Evolutionary conservation across 1,140 invertebrate species (phyloP).

Genomic region (Pygmarrhopalites habei): DNA sequence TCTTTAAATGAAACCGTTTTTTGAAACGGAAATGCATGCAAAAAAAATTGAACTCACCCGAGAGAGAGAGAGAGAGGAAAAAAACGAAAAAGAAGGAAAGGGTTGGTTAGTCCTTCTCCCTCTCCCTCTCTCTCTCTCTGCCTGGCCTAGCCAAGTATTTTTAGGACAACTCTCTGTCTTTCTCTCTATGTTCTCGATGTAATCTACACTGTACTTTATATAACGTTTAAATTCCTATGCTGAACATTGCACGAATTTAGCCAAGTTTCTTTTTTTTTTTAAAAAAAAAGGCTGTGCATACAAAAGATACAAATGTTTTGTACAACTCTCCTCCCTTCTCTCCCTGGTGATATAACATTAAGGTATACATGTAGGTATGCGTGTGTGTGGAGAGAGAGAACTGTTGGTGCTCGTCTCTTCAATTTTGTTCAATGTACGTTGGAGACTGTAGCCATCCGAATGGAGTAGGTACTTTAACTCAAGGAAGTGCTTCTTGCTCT

Average conservation of each 20-base stretch:
- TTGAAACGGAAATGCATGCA: constrained; percentile 25
- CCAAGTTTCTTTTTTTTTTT: too few species aligned
- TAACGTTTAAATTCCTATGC: neutral
- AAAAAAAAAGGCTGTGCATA: too few species aligned
- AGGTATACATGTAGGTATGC: too few species aligned
- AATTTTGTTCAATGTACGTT: too few species aligned
- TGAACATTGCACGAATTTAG: neutral
- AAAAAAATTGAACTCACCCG: constrained; percentile 22
- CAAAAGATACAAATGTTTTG: too few species aligned
- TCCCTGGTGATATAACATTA: too few species aligned
- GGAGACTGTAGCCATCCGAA: too few species aligned
- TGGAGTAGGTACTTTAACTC: too few species aligned
- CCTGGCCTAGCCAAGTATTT: constrained; percentile 17
- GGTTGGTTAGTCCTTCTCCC: constrained; percentile 4
- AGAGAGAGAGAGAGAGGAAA: constrained; percentile 7
- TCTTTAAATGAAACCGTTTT: constrained; percentile 26
- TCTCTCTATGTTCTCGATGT: constrained; percentile 6
- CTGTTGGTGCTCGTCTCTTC: too few species aligned
- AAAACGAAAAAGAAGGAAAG: neutral
- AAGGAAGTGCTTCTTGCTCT: too few species aligned
- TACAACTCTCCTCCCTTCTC: too few species aligned
- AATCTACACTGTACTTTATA: constrained; percentile 8
- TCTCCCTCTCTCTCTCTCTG: neutral
- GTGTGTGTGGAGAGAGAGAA: too few species aligned
- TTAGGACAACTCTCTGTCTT: constrained; percentile 21